These are phyloP conservation scores for Chelon auratus DNA, from an alignment of 2,797 vertebrate genomes.

Conservation along the genomic window DNA sequence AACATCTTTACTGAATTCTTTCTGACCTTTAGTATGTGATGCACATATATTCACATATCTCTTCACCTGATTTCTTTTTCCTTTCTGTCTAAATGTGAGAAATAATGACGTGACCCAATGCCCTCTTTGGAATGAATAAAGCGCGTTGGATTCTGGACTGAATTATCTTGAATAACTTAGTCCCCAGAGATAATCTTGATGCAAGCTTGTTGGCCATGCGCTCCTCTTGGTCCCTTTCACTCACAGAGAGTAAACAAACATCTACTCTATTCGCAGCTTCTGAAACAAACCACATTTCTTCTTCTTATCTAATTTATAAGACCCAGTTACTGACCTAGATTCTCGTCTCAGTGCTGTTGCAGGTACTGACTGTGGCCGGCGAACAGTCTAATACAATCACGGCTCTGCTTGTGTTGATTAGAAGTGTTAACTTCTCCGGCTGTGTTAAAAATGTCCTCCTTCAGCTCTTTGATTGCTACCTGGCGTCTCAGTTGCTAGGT, in stretches of 20 bases:
- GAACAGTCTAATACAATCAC: conserved; percentile 17
- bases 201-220: neutral
- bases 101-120: no score
- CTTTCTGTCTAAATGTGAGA: no score
- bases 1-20: no score
- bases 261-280: neutral
- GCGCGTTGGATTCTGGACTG: no score
- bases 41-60: no score
- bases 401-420: conserved; percentile 16
- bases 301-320: neutral
- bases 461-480: neutral
- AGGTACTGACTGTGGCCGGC: conserved; percentile 16
- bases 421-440: neutral
- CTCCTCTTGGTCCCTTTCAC: neutral
- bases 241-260: neutral
- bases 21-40: no score
- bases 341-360: conserved; percentile 1
- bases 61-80: no score
- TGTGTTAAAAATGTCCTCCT: conserved; percentile 10
- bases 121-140: no score
- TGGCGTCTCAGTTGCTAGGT: neutral
- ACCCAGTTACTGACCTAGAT: conserved; percentile 49
- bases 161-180: no score
- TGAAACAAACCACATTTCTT: neutral
- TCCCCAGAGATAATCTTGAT: no score